A percentile compares a stretch with the other conserved stretches of the same genome.
These are phyloP conservation scores for Drosophila funebris DNA, from an alignment of 1,140 invertebrate species.

Conservation along the genomic window DNA sequence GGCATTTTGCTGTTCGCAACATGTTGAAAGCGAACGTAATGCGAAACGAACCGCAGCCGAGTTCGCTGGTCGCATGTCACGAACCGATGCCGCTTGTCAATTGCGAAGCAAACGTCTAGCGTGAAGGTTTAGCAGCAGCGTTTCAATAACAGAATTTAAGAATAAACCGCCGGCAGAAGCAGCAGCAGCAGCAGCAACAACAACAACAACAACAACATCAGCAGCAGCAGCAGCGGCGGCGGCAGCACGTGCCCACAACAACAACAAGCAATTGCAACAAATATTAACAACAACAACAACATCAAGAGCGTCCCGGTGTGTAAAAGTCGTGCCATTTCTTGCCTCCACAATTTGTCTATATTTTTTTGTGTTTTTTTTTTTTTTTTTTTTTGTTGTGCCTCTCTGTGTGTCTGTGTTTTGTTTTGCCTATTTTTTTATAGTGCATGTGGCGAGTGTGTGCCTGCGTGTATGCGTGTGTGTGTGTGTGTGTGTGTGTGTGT, in stretches of 20 bases:
- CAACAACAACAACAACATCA: slow-evolving; percentile 31
- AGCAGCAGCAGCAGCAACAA: slow-evolving; percentile 33
- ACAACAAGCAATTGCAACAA: slow-evolving; percentile 27
- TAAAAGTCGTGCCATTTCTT: slow-evolving; percentile 25
- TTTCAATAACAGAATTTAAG: background rate
- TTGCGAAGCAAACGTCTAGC: slow-evolving; percentile 71
- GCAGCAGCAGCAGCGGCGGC: slow-evolving; percentile 19
- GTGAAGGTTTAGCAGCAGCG: slow-evolving; percentile 60
- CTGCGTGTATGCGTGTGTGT: background rate
- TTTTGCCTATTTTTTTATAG: slow-evolving; percentile 21
- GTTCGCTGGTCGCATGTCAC: slow-evolving; percentile 8
- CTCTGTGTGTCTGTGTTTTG: slow-evolving; percentile 7
- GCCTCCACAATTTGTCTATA: slow-evolving; percentile 1
- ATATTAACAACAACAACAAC: slow-evolving; percentile 19
- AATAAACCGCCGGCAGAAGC: slow-evolving; percentile 14
- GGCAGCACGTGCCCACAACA: slow-evolving; percentile 30
- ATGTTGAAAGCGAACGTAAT: slow-evolving; percentile 46
- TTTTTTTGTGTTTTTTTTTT: background rate
- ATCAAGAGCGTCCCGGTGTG: slow-evolving; percentile 19
- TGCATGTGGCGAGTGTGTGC: background rate
- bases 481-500: slow-evolving; percentile 1
- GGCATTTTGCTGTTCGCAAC: slow-evolving; percentile 36
- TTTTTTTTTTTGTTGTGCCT: slow-evolving; percentile 1
- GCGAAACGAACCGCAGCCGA: slow-evolving; percentile 28
- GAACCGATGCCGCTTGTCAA: slow-evolving; percentile 51